Evolutionary conservation across 2,113 vertebrate genomes (phyloP).

Genomic region (Equus przewalskii): DNA sequence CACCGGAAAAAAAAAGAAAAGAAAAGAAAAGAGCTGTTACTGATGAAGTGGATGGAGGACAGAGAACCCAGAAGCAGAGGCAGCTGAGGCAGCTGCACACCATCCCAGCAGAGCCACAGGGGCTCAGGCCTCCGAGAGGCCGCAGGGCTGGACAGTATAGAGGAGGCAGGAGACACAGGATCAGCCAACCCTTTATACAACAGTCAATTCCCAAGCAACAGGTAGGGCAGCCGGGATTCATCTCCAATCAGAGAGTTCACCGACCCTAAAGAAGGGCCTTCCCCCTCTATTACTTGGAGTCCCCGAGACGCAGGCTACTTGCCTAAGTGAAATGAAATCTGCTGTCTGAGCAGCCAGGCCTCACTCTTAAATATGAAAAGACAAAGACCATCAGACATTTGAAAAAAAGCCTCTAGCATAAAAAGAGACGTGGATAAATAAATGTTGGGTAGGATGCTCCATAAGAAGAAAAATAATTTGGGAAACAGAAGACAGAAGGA

Average conservation of each 20-base stretch:
- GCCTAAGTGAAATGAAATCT: neutral
- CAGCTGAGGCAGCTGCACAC: neutral
- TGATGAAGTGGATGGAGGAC: neutral
- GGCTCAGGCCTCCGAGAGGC: neutral
- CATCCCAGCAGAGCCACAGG: neutral
- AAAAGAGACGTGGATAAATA: neutral
- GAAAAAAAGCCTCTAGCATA: neutral
- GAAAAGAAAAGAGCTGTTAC: neutral
- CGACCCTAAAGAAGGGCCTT: neutral
- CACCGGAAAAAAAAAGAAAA: no score
- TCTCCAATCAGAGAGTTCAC: neutral
- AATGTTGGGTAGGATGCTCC: no score
- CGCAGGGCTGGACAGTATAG: accelerated
- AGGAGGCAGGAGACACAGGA: neutral
- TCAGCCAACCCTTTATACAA: accelerated
- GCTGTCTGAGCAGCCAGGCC: neutral
- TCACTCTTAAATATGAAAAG: neutral
- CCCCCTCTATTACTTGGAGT: neutral
- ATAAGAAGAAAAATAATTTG: neutral
- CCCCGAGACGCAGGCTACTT: neutral
- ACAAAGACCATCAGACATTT: neutral
- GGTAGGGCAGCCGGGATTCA: neutral
- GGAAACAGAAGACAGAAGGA: neutral
- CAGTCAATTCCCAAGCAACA: neutral
- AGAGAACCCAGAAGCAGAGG: no score